Evolutionary conservation across 2,888 invertebrate species (phyloP), one percentile per base, ranked within the genome.

Genomic region (Torymus auratus): DNA sequence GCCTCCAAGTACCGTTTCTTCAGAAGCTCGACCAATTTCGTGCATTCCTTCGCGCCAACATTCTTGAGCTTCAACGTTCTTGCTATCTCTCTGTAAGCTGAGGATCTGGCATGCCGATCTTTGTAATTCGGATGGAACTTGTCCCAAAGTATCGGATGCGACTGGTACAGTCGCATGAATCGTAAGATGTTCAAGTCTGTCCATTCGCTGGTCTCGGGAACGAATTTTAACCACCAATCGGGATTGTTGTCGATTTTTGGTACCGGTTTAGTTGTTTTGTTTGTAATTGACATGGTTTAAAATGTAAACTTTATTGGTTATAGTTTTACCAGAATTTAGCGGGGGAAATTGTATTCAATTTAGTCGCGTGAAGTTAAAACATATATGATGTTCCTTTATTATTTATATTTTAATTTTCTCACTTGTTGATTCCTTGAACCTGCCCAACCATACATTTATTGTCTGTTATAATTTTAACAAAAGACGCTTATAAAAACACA

Each of bases 121-220:
- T 14, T 23, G 17, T 81, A 81, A 2, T 58, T 20, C 1, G 15
- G 58, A 62, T 78, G 13, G 2, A 10, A 55, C 0, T 61, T 17
- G 23, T 84, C 78, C 84, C 84, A 84, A 3, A 83, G 78, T 14
- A 70, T 13, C 1, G 81, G 67, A 20, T 77, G 69, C 3, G 41
- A 17, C 53, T 67, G n/a, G 17, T 83, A 84, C 0, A 79, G 65
- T 1, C 28, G 23, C 11, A 84, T 41, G 23, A 83, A 83, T 12
- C 83, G 80, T 60, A 69, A 12, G n/a, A 83, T 81, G 50, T 84
- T 84, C 62, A 79, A 15, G 14, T 83, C 78, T 52, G 78, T 76
- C 82, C 83, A 83, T 13, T 10, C 28, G 14, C 11, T 75, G n/a
- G 28, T 12, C 12, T 74, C 20, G 2, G 80, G 61, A 4, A 81